These are phyloP conservation scores for Meloidogyne chitwoodi DNA, from an alignment of 1,140 invertebrate genomes.

Conservation along the genomic window DNA sequence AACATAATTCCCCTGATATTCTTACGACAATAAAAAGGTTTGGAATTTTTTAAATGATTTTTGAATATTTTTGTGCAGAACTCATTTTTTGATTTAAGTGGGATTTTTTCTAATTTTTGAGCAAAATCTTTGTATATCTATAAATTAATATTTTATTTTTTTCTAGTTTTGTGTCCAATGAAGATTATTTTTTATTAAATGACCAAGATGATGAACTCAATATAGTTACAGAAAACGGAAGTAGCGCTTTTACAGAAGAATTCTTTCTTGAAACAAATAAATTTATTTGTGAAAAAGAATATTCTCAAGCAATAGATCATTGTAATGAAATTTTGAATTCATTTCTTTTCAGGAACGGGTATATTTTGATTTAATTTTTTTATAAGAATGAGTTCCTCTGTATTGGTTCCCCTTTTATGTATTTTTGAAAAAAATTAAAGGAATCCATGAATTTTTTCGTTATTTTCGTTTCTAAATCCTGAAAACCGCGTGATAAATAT, in stretches of 20 bases:
- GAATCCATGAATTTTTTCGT: no score
- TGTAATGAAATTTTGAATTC: neutral
- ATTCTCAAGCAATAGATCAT: conserved; percentile 1
- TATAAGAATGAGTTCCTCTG: no score
- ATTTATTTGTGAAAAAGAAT: neutral
- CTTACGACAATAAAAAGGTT: conserved; percentile 11
- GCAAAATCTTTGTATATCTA: neutral
- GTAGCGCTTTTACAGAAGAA: neutral
- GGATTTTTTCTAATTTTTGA: neutral
- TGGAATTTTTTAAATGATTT: neutral
- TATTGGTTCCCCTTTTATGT: no score
- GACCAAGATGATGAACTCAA: neutral
- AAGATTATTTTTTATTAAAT: neutral
- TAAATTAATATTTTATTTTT: neutral
- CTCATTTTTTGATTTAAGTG: neutral
- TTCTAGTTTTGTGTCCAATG: neutral
- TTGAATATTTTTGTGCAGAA: neutral
- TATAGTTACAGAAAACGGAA: neutral
- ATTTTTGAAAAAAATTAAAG: no score
- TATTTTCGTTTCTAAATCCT: no score
- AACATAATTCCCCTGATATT: neutral
- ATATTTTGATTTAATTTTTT: neutral
- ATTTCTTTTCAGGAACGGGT: neutral
- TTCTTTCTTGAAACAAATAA: neutral
- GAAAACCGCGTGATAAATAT: neutral